Evolutionary conservation across 2,888 invertebrate species (phyloP), one percentile per base, ranked within the genome.

Genomic region (Clepsis dumicolana): DNA sequence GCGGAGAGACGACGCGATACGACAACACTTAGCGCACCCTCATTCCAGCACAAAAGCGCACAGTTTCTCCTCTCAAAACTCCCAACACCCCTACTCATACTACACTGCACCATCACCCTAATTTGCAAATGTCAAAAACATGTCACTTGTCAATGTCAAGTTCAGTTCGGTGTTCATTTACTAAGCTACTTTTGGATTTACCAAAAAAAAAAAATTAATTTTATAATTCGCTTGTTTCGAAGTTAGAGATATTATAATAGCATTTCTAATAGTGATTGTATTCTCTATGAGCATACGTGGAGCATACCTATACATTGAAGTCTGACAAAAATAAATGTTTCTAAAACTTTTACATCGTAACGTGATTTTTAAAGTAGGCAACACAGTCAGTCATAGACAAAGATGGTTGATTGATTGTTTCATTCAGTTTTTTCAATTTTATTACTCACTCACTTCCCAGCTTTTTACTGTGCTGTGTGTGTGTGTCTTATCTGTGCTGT

Each of bases 11-110:
- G 70, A 72, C 72, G 72, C 72, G 77, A 74, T 76, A 72, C 79
- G 79, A 78, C 77, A 75, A 73, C 71, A 63, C 67, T 57, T 57
- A 68, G 64, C 76, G 71, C 74, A 72, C 78, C 74, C 75, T 65
- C 63, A 71, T 70, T 70, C 72, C 72, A 73, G 70, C 72, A 75
- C 72, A 71, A 70, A 63, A 73, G 63, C 69, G 65, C 68, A 71
- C 72, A 74, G 70, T 71, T 75, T 73, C 21, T 65, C 70, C 74
- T 71, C 77, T 74, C 73, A 50, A 71, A 66, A 65, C 66, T 71
- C 73, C 77, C 73, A 53, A 35, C 53, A 25, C 63, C 63, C 68
- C 52, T 64, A 52, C 68, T 59, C 68, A 56, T 71, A 65, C 70
- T 72, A 71, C 71, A 59, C 44, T 1, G 16, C n/a, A 29, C 35